Evolutionary conservation across 92 coral and sea anemone genomes (phyloP), one percentile per base, ranked within the genome.

Genomic region (Bergia sp.): DNA sequence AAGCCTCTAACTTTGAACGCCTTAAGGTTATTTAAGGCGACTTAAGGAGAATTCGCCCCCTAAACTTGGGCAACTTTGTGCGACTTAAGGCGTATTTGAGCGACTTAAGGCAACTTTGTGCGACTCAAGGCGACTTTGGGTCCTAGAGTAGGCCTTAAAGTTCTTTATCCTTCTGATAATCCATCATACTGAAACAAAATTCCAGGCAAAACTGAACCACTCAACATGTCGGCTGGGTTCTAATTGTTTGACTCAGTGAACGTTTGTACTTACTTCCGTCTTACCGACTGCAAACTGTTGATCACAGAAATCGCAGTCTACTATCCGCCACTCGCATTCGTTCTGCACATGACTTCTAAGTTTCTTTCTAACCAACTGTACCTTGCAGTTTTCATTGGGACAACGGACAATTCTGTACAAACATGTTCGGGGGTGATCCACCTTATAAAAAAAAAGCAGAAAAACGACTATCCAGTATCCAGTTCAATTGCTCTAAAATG

Each of bases 261-360:
- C 3, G 7, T 23, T 29, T 13, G 44, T 66, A 47, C 87, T 47
- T 36, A 84, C 87, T 50, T 84, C 74, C 45, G 71, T 84, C 66
- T 36, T 72, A 37, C 87, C 39, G 41, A 69, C 87, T 13, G 47
- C 87, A 43, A 69, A 36, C 1, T 45, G 79, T 40, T 71, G 78
- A 13, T 84, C 87, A 40, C 87, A 84, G 39, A 84, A 84, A 69
- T 84, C 87, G 20, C 87, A 84, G 12, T 84, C 79, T 67, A 67
- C 87, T 39, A 71, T 69, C 64, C 66, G 20, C 58, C 74, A 84
- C n/a, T 71, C 79, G 49, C 64, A 43, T 69, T 44, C 77, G 79
- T 36, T 45, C 38, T 71, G 21, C 87, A 84, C 29, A 40, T 84
- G 64, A 45, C 67, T 50, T 71, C 2, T 75, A 2, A 43, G n/a